A percentile compares a stretch with the other conserved stretches of the same genome.
Conservation (phyloP, 2,888 invertebrate species). For the Drosophila melanosoma region DNA sequence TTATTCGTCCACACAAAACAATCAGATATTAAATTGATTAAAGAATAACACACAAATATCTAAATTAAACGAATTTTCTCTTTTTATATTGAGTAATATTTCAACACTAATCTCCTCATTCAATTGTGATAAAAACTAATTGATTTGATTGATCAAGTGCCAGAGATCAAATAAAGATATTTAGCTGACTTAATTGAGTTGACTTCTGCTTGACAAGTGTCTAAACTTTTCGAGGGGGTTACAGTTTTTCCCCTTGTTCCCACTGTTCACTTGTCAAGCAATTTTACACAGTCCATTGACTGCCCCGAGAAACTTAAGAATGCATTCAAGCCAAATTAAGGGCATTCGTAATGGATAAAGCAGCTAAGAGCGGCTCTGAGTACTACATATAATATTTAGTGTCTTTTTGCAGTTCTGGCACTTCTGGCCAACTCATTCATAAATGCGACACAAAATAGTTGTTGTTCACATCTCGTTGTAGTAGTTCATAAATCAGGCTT, state of each 20-base stretch:
- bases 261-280: slow-evolving; percentile 2
- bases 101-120: background rate
- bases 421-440: slow-evolving; percentile 2
- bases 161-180: slow-evolving; percentile 28
- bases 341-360: background rate
- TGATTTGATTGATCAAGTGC: slow-evolving; percentile 21
- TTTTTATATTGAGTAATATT: background rate
- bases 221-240: slow-evolving; percentile 3
- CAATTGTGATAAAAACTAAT: background rate
- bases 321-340: slow-evolving; percentile 3
- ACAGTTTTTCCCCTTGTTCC: background rate
- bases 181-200: slow-evolving; percentile 11
- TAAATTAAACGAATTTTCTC: background rate
- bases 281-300: slow-evolving; percentile 12
- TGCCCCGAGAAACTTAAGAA: background rate
- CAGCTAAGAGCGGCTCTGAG: background rate
- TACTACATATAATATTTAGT: background rate
- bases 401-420: background rate
- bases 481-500: slow-evolving; percentile 29
- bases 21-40: slow-evolving; percentile 2
- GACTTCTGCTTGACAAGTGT: slow-evolving; percentile 14
- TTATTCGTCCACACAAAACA: background rate
- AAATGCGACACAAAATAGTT: slow-evolving; percentile 16
- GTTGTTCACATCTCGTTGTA: background rate
- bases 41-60: background rate